Percentiles rank a stretch among this genome's conserved stretches.
Evolutionary conservation across 2,113 vertebrate genomes (phyloP).

Genomic region (Vimba vimba): DNA sequence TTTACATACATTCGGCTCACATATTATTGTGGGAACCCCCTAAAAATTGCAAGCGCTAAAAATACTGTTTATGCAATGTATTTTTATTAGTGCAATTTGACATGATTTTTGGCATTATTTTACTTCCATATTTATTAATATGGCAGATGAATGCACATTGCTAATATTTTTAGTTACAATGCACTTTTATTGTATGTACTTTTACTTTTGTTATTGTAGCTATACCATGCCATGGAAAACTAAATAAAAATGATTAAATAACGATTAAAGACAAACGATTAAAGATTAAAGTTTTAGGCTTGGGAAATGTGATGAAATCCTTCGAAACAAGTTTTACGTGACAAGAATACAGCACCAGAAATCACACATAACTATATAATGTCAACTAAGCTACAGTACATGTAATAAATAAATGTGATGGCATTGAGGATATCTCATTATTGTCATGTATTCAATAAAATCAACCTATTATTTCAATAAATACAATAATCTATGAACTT

Average conservation of each 20-base stretch:
- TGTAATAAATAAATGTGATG: too few species aligned
- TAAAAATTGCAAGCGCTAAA: too few species aligned
- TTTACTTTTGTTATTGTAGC: neutral
- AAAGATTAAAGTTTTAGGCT: too few species aligned
- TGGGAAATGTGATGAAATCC: slow-evolving; percentile 10
- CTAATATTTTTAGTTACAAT: too few species aligned
- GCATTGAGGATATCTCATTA: neutral
- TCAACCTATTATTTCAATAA: neutral
- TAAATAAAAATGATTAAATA: neutral
- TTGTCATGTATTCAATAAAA: neutral
- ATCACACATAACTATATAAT: neutral
- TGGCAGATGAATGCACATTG: too few species aligned
- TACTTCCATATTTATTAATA: too few species aligned
- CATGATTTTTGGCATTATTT: too few species aligned
- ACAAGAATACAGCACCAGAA: neutral
- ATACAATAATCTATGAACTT: neutral
- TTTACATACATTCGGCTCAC: too few species aligned
- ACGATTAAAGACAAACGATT: slow-evolving; percentile 2
- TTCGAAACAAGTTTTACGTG: neutral
- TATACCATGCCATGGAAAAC: neutral
- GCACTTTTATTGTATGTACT: too few species aligned
- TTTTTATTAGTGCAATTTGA: too few species aligned
- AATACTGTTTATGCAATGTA: too few species aligned
- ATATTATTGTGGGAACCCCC: too few species aligned
- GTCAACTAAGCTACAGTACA: neutral